Conservation (phyloP, 2,797 vertebrate genomes). For the Mus caroli region DNA sequence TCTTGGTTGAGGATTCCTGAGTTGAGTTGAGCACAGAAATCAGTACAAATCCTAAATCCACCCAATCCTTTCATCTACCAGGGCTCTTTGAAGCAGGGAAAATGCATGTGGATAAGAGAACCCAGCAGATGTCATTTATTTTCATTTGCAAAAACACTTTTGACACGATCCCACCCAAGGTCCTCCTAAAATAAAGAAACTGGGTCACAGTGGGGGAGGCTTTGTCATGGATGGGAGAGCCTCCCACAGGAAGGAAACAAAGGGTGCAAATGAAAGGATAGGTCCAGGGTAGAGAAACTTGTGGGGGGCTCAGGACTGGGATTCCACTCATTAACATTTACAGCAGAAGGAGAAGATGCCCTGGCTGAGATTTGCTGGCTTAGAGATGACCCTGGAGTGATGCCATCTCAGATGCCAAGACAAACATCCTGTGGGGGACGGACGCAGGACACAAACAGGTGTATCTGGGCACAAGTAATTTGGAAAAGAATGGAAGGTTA, state of each 20-base stretch:
- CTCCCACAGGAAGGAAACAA: constrained; percentile 3
- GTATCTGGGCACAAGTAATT: neutral
- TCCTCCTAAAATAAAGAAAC: constrained; percentile 75
- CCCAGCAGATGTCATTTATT: constrained; percentile 72
- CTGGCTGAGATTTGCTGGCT: neutral
- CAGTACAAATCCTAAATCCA: constrained; percentile 62
- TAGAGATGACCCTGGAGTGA: neutral
- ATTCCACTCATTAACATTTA: constrained; percentile 31
- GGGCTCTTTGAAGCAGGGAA: constrained; percentile 74
- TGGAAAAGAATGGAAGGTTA: constrained; percentile 37
- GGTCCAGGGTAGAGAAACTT: neutral
- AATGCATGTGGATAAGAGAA: constrained; percentile 69
- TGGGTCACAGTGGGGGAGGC: constrained; percentile 47
- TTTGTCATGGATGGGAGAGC: constrained; percentile 73
- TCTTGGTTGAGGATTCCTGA: constrained; percentile 38
- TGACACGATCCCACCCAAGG: constrained; percentile 70
- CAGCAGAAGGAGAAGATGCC: neutral
- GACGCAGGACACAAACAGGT: neutral
- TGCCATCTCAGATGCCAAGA: neutral
- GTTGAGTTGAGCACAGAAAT: constrained; percentile 52
- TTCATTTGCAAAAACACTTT: constrained; percentile 71
- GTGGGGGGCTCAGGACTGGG: neutral
- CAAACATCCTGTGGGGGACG: neutral
- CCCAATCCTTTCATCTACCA: constrained; percentile 72
- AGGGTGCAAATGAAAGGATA: constrained; percentile 13